Evolutionary conservation across 2,888 invertebrate genomes (phyloP).

Genomic region (Phymatocera aterrima): DNA sequence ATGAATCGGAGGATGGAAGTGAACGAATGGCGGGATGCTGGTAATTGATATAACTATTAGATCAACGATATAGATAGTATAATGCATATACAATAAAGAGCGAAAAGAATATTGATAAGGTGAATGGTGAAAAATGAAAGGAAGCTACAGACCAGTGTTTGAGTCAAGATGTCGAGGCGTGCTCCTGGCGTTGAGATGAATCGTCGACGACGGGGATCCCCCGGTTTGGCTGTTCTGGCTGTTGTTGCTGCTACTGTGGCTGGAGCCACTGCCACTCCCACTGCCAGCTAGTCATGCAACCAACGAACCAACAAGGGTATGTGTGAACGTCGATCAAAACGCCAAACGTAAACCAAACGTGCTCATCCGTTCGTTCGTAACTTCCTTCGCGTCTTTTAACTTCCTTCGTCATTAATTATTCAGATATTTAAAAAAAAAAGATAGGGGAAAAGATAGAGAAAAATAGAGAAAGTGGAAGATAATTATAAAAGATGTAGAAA

Average conservation of each 20-base stretch:
- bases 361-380: conserved; percentile 29
- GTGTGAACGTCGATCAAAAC: conserved; percentile 58
- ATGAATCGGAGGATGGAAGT: no score
- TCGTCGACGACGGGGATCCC: conserved; percentile 60
- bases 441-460: conserved; percentile 2
- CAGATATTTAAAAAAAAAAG: not conserved
- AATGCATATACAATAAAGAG: conserved; percentile 37
- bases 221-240: conserved; percentile 73
- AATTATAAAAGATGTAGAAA: conserved; percentile 1
- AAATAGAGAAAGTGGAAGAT: not conserved
- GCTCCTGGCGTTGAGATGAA: conserved; percentile 53
- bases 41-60: not conserved
- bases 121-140: conserved; percentile 42
- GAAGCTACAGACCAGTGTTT: conserved; percentile 70
- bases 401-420: conserved; percentile 24
- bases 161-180: conserved; percentile 65
- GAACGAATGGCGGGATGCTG: no score
- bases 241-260: conserved; percentile 70
- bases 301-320: conserved; percentile 68
- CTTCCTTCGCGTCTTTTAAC: conserved; percentile 13
- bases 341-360: conserved; percentile 44
- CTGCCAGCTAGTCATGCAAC: conserved; percentile 72
- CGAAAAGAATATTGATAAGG: conserved; percentile 45
- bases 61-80: no score
- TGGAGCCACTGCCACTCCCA: conserved; percentile 63